Evolutionary conservation across 2,888 invertebrate species (phyloP), one percentile per base, ranked within the genome.

Genomic region (Athrips mouffetella): DNA sequence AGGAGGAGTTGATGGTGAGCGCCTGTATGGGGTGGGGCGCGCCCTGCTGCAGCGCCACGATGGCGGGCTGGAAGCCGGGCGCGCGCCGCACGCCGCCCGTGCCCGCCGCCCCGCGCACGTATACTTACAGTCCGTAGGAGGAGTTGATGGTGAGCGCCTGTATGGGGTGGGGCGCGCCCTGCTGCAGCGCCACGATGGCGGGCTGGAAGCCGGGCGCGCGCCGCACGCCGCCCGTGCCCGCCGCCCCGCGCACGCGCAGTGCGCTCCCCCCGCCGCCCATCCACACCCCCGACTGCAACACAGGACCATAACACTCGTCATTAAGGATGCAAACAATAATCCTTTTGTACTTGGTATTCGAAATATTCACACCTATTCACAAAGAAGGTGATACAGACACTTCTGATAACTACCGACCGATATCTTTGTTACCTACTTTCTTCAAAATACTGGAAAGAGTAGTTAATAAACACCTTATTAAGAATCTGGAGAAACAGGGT

Each of bases 201-300:
- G 98, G 96, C 90, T 99, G 98, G 91, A 98, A 99, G 60, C 99
- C 99, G n/a, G 98, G 91, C 31, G 94, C 92, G 82, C 98, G 94
- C 73, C 97, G 95, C 73, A 80, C 70, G 60, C 82, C 79, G 57
- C 89, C 75, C 70, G 89, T 61, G 67, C 88, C 76, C 39, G 58
- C 73, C 68, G 86, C 68, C 62, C 86, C 69, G 51, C 87, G 82
- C 60, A 84, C 86, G 54, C 83, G 79, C 67, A 80, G 54, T 49
- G 57, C 35, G 27, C 50, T 47, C 29, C 48, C 49, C 40, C 47
- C 40, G 45, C 49, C 50, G 42, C 57, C 58, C 49, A 55, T 49
- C 72, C 75, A 71, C 52, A 62, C 72, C 35, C 75, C 73, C 13
- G 70, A 67, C 76, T 75, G 64, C 20, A n/a, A 42, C 10, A 15